phyloP scores from a whole-genome alignment of 30 jellyfish, hydroid and myxozoan genomes.

The Aurelia coerulea region DNA sequence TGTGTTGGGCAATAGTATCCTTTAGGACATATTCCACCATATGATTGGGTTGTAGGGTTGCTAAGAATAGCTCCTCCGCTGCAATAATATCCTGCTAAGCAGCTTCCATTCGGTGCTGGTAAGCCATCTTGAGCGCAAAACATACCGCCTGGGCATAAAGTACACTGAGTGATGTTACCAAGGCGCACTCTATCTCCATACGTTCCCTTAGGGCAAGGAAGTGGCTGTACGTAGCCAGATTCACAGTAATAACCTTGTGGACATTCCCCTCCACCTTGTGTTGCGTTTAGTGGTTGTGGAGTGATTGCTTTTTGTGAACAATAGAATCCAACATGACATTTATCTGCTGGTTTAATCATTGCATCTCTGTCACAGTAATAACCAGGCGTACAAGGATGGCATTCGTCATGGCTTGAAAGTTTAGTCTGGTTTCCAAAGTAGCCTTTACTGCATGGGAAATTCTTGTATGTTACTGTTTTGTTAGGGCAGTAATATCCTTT shows the following conservation, averaged over 20 bases:
- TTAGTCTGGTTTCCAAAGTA: slow-evolving; percentile 86
- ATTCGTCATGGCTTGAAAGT: slow-evolving; percentile 88
- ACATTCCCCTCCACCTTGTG: slow-evolving; percentile 98
- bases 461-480: slow-evolving; percentile 80
- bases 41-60: slow-evolving; percentile 69
- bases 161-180: slow-evolving; percentile 70
- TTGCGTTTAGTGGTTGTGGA: slow-evolving; percentile 74
- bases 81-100: slow-evolving; percentile 93
- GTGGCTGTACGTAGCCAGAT: slow-evolving; percentile 79
- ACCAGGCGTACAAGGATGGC: slow-evolving; percentile 99
- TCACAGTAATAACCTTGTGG: slow-evolving; percentile 91
- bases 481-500: slow-evolving; percentile 94
- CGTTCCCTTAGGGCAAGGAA: slow-evolving; percentile 95
- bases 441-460: slow-evolving; percentile 90
- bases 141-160: slow-evolving; percentile 95
- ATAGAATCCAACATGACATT: slow-evolving; percentile 92
- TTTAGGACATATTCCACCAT: slow-evolving; percentile 90
- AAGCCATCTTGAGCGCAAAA: slow-evolving; percentile 87
- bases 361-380: slow-evolving; percentile 91
- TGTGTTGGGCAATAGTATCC: slow-evolving; percentile 92
- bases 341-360: slow-evolving; percentile 77
- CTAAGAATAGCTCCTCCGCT: slow-evolving; percentile 74
- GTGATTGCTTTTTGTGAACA: slow-evolving; percentile 88
- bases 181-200: slow-evolving; percentile 78
- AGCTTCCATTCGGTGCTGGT: slow-evolving; percentile 84